Percentiles rank a stretch among this genome's conserved stretches.
These are phyloP conservation scores for Morone chrysops DNA, from an alignment of 2,113 vertebrate species.

Conservation along the genomic window DNA sequence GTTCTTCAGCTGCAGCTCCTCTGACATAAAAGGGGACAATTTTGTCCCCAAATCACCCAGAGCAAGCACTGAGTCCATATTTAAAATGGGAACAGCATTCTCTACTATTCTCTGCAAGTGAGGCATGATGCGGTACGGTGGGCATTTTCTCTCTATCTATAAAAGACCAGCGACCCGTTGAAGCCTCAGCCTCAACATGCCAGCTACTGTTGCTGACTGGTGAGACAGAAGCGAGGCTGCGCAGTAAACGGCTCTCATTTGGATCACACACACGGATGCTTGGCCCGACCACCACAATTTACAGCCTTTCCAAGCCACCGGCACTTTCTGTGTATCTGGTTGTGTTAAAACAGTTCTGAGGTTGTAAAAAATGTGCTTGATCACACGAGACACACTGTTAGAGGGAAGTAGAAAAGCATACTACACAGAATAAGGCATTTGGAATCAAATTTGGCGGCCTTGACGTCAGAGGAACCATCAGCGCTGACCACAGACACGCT, in stretches of 20 bases:
- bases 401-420: conserved; percentile 46
- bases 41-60: not conserved
- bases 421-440: conserved; percentile 13
- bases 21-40: not conserved
- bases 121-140: conserved; percentile 24
- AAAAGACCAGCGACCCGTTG: conserved; percentile 33
- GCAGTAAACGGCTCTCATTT: conserved; percentile 27
- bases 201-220: conserved; percentile 55
- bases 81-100: conserved; percentile 32
- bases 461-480: conserved; percentile 36
- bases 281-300: conserved; percentile 11
- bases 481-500: conserved; percentile 16
- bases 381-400: conserved; percentile 12
- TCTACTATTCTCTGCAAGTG: conserved; percentile 50
- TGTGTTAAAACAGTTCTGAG: conserved; percentile 51
- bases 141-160: conserved; percentile 19
- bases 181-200: conserved; percentile 42
- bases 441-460: conserved; percentile 20
- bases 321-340: conserved; percentile 63
- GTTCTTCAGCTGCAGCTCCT: not conserved
- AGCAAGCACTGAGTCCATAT: conserved; percentile 4
- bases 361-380: conserved; percentile 39
- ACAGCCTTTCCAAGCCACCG: conserved; percentile 38
- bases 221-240: conserved; percentile 42
- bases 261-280: conserved; percentile 36